Conservation (phyloP, 2,113 vertebrate genomes). For the Neotragus moschatus region DNA sequence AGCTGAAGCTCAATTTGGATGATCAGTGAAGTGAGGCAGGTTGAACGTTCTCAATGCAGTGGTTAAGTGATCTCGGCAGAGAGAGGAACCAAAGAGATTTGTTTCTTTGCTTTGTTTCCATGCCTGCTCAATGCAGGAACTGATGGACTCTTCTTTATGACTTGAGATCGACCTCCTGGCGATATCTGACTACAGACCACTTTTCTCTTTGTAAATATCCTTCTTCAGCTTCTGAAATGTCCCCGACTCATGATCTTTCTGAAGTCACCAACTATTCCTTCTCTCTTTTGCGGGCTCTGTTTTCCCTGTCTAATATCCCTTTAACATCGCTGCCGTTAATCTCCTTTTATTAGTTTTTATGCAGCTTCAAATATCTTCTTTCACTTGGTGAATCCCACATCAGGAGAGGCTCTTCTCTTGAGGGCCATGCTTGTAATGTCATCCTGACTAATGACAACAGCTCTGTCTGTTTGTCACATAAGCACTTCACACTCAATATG, state of each 20-base stretch:
- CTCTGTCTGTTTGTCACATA: not conserved
- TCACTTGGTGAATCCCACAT: not conserved
- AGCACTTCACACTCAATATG: not conserved
- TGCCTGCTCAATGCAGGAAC: not conserved
- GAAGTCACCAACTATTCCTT: not conserved
- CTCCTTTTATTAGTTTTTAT: not conserved
- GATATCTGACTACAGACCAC: not conserved
- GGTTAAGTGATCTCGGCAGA: not conserved
- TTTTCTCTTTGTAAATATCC: not conserved
- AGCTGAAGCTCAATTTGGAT: constrained; percentile 7
- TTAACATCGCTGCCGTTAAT: not conserved
- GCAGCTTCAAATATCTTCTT: not conserved
- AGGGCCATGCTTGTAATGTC: not conserved
- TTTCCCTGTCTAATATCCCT: not conserved
- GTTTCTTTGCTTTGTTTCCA: not conserved
- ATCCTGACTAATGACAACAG: not conserved
- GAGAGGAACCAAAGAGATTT: constrained; percentile 25
- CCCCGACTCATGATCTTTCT: not conserved
- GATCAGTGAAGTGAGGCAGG: constrained; percentile 41
- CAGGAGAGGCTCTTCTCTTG: not conserved
- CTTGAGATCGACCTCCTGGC: too few species aligned
- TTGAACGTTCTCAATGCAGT: not conserved
- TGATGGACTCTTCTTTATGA: too few species aligned
- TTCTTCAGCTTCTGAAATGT: not conserved
- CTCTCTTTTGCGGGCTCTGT: not conserved